Percentiles rank a stretch among this genome's conserved stretches.
Conservation (phyloP, 53 echinoderm and acorn worm genomes). For the Antedon mediterranea region DNA sequence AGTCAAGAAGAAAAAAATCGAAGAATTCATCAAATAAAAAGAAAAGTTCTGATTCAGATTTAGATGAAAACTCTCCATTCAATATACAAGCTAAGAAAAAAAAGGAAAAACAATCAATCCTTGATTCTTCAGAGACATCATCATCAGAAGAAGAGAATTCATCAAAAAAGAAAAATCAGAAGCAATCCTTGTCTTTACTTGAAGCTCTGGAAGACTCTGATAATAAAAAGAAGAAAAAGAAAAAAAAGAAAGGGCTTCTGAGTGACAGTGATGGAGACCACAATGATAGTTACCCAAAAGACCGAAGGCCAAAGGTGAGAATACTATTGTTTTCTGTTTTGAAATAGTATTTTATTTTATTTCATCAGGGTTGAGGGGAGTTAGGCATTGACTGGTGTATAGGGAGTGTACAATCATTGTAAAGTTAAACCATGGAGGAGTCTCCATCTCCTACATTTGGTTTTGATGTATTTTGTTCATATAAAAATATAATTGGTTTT, state of each 20-base stretch:
- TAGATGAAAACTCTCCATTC: background rate
- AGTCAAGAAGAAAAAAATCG: slow-evolving; percentile 13
- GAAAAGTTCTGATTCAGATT: background rate
- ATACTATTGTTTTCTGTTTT: no score
- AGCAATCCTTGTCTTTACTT: slow-evolving; percentile 41
- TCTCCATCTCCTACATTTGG: no score
- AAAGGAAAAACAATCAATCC: background rate
- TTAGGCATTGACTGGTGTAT: no score
- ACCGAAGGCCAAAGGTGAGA: slow-evolving; percentile 67
- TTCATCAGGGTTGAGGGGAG: no score
- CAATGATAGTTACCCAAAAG: slow-evolving; percentile 27
- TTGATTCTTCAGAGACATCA: slow-evolving; percentile 20
- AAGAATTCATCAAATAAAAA: slow-evolving; percentile 9
- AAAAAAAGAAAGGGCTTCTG: slow-evolving; percentile 18
- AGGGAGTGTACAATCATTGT: no score
- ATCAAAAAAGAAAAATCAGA: slow-evolving; percentile 5
- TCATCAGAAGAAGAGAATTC: slow-evolving; percentile 8
- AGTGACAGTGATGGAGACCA: slow-evolving; percentile 36
- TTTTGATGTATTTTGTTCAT: no score
- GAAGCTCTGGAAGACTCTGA: slow-evolving; percentile 51
- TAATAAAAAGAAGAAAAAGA: slow-evolving; percentile 46
- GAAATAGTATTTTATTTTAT: no score
- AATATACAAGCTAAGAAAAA: slow-evolving; percentile 14
- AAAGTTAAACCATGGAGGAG: no score
- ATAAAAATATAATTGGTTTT: background rate